phyloP scores from a whole-genome alignment of 1,140 invertebrate genomes.

The Philopotamus ludificatus region DNA sequence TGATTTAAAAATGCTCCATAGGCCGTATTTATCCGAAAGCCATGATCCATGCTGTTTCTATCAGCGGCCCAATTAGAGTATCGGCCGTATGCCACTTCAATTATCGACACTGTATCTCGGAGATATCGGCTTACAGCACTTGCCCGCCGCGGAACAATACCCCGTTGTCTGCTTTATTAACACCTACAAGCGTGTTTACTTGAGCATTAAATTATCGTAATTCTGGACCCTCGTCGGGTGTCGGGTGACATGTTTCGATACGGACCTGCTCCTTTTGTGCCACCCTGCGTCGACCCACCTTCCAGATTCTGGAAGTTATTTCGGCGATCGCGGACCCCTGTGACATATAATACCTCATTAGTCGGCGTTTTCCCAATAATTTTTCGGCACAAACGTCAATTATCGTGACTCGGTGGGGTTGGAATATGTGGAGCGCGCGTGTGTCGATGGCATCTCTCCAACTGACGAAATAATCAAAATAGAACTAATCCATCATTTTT shows the following conservation, averaged over 20 bases:
- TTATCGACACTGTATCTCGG: background rate
- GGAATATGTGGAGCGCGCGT: too few relatives aligned
- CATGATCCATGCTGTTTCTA: background rate
- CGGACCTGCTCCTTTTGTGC: background rate
- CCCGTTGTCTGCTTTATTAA: background rate
- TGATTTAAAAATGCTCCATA: too few relatives aligned
- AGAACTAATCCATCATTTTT: background rate
- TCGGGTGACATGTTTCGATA: background rate
- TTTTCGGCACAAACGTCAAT: background rate
- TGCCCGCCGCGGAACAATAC: background rate
- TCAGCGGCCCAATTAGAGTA: background rate
- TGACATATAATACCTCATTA: background rate
- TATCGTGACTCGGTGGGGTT: too few relatives aligned
- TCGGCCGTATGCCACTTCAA: background rate
- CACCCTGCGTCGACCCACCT: background rate
- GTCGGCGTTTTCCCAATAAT: background rate
- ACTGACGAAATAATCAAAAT: background rate
- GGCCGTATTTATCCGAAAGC: too few relatives aligned
- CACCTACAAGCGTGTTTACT: background rate
- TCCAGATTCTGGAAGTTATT: background rate
- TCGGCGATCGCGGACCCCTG: background rate
- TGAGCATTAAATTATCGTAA: background rate
- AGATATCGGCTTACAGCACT: background rate
- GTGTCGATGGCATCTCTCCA: background rate
- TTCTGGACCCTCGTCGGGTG: background rate